Conservation (phyloP, 2,113 vertebrate species). For the Mola mola region DNA sequence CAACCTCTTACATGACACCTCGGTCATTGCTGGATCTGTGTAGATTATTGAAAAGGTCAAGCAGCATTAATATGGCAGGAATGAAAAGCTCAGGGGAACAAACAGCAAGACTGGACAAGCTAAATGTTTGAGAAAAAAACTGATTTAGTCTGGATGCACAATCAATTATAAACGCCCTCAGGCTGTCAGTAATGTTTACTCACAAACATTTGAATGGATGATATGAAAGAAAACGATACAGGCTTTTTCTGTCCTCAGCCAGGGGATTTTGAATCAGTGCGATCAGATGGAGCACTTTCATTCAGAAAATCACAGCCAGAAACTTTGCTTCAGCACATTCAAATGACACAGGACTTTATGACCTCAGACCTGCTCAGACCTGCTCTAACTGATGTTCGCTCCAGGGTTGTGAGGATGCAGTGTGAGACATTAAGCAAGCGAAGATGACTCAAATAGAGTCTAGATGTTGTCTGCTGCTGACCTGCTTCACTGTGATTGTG, state of each 20-base stretch:
- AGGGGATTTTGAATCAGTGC: constrained; percentile 11
- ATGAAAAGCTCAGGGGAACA: constrained; percentile 6
- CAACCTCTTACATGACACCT: neutral
- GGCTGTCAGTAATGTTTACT: too few species aligned
- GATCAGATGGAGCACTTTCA: constrained; percentile 5
- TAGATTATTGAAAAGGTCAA: constrained; percentile 6
- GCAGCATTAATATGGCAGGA: neutral
- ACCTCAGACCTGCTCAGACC: neutral
- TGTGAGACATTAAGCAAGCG: neutral
- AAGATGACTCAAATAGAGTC: constrained; percentile 33
- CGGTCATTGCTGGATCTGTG: neutral
- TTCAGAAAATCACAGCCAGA: constrained; percentile 1
- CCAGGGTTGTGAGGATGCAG: neutral
- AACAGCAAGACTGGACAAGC: neutral
- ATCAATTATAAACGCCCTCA: too few species aligned
- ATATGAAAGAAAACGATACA: neutral
- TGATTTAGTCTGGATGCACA: too few species aligned
- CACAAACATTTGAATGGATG: neutral
- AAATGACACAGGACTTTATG: neutral
- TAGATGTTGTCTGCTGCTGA: neutral
- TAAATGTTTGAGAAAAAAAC: neutral
- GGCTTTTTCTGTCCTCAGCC: neutral
- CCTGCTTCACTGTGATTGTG: neutral
- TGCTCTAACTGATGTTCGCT: too few species aligned
- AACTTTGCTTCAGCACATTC: neutral